Evolutionary conservation across 2,888 invertebrate species (phyloP), one percentile per base, ranked within the genome.

Genomic region (Cheilosia variabilis): DNA sequence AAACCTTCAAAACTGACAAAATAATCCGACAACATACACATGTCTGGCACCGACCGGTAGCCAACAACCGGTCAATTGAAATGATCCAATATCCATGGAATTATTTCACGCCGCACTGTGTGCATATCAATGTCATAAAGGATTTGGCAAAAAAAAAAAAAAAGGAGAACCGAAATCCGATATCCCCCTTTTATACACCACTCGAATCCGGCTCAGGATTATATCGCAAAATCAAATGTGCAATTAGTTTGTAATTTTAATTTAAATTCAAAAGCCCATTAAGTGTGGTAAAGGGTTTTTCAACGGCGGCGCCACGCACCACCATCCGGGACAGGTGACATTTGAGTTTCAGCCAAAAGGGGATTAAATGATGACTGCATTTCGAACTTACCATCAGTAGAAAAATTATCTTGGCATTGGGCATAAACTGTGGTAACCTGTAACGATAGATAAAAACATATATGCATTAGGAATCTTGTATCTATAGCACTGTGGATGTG

Each of bases 401-500:
- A 95, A 95, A 96, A 95, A 96, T 95, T 95, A 95, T 96, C 95
- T 96, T 96, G 94, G 95, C 96, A 95, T 95, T 96, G 95, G 95
- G 95, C 95, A 95, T 95, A 95, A 96, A 96, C 95, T 96, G 96
- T 96, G 95, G 96, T 96, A 96, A 95, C 96, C 96, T 96, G 95
- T 60, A 91, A 90, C 57, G 62, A 87, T 58, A 77, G 58, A 76
- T 77, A 87, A 76, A 31, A 31, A 63, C 43, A 55, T 31, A 17
- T 37, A 34, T 50, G 10, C 17, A 31, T 41, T 22, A 41, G 17
- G 1, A 31, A 19, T 31, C 47, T 31, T 34, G 63, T 22, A 63
- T 55, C 66, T 66, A 24, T 2, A 52, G 37, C 52, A 53, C 17
- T 31, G 31, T 27, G 27, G 27, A 6, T 27, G 27, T 57, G 53